Conservation (phyloP, 2,888 invertebrate genomes). For the Reticulitermes lucifugus region DNA sequence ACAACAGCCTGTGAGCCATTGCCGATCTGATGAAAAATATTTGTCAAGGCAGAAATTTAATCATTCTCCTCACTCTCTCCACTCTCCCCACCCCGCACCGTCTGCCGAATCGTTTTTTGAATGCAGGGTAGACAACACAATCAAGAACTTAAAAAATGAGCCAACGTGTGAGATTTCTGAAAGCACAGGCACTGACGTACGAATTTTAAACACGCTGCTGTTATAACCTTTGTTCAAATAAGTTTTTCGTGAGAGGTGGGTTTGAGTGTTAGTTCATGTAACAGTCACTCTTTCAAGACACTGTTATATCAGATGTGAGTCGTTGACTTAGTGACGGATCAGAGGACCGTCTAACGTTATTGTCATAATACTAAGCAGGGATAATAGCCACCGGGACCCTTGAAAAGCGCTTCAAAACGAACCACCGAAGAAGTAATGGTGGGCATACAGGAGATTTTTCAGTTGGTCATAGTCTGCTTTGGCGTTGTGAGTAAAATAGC, state of each 20-base stretch:
- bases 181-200: background rate
- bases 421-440: background rate
- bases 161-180: background rate
- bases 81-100: background rate
- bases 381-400: too few relatives aligned
- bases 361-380: too few relatives aligned
- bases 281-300: too few relatives aligned
- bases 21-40: conserved; percentile 12
- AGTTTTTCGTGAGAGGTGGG: too few relatives aligned
- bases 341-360: too few relatives aligned
- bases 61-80: conserved; percentile 4
- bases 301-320: too few relatives aligned
- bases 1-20: conserved; percentile 75
- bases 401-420: too few relatives aligned
- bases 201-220: background rate
- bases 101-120: background rate
- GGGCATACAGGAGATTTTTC: background rate
- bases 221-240: too few relatives aligned
- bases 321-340: too few relatives aligned
- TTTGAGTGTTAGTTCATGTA: too few relatives aligned
- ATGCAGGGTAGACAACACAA: background rate
- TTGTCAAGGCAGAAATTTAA: background rate
- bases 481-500: background rate
- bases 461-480: background rate
- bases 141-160: background rate